phyloP scores from a whole-genome alignment of 2,113 vertebrate species.

The Theropithecus gelada region DNA sequence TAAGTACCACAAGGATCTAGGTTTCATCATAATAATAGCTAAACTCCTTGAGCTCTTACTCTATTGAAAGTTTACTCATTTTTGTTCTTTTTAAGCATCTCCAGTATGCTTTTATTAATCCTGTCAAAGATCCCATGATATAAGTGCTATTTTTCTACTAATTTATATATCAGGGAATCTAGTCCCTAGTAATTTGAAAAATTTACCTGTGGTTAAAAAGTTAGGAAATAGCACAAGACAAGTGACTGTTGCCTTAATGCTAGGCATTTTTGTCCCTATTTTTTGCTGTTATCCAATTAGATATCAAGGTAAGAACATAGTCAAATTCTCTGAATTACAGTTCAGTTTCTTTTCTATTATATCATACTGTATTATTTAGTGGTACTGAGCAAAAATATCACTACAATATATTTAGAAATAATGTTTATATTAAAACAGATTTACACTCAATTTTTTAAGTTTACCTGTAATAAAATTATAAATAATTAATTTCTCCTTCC shows the following conservation, averaged over 20 bases:
- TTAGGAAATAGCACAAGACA: background rate
- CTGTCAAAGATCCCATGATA: background rate
- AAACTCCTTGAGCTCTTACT: background rate
- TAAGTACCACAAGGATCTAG: background rate
- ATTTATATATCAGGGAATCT: background rate
- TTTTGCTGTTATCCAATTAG: background rate
- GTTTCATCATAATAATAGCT: background rate
- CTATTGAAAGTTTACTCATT: background rate
- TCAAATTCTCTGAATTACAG: background rate
- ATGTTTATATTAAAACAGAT: background rate
- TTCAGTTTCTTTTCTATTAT: background rate
- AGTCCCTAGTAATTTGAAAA: background rate
- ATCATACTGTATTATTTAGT: background rate
- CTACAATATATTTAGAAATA: background rate
- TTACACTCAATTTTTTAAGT: background rate
- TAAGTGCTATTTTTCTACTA: background rate
- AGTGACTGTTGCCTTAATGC: background rate
- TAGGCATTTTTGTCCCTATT: background rate
- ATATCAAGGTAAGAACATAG: background rate
- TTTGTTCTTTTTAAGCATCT: background rate
- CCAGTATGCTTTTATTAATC: background rate
- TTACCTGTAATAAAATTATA: background rate
- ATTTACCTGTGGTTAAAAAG: background rate
- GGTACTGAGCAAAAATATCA: background rate
- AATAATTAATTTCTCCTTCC: background rate